Evolutionary conservation across 2,113 vertebrate species (phyloP), one percentile per base, ranked within the genome.

Genomic region (Telmatochromis sp.): DNA sequence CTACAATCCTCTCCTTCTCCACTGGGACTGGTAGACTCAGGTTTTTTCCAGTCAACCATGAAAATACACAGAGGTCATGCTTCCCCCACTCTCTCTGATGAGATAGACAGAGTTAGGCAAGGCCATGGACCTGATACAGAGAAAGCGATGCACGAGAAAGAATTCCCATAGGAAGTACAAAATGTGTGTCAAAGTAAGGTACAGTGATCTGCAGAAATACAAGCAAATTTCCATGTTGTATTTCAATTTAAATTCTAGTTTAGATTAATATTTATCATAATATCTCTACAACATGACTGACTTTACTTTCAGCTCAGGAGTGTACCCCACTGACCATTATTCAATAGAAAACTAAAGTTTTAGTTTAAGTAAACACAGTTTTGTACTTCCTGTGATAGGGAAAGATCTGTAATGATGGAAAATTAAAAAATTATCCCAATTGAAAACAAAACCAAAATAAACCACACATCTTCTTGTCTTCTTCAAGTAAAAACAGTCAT

Each of bases 61-160:
- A 95, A 93, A 91, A 94, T 91, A 93, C 89, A 93, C 89, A 89
- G 86, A 91, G 94, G 92, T 93, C 92, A 95, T 89, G 87, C 81
- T 91, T 91, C 81, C 45, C 83, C 58, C 63, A 51, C 84, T 89
- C 82, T 68, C 79, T 90, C 86, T 63, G 47, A 91, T 80, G 88
- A 87, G 86, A 92, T 42, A 60, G 89, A 83, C 84, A 47, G 83
- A 88, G 89, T 89, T 31, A 81, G 88, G 40, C 31, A 35, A 81
- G 88, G 91, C 83, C 79, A 63, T 57, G 26, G 79, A 87, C 40
- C 68, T 23, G 81, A 88, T 21, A 42, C 26, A 31, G 58, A 45
- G 28, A 90, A 90, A 91, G 65, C 54, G 63, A 91, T 87, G 81
- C 88, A 65, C 51, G 9, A 85, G 82, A 81, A 65, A 37, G 35